These are phyloP conservation scores for Formicarius rufipectus DNA, from an alignment of 2,113 vertebrate species.

Conservation along the genomic window DNA sequence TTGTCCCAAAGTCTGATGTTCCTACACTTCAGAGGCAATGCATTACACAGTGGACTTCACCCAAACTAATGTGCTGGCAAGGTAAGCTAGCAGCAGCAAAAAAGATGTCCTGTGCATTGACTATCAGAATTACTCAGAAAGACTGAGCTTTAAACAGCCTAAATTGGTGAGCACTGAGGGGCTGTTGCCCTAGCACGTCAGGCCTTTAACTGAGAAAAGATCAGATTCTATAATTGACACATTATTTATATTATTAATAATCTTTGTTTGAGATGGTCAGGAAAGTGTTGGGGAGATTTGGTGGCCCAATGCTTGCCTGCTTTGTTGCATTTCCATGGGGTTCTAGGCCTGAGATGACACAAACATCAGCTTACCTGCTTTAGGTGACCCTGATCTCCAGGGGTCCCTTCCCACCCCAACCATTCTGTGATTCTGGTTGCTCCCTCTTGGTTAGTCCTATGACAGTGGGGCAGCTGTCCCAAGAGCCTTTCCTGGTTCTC, in stretches of 20 bases:
- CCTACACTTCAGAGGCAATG: not conserved
- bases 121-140: not conserved
- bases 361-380: not conserved
- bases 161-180: fast-evolving
- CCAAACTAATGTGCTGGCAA: not conserved
- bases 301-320: not conserved
- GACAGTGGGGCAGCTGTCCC: not conserved
- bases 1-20: not conserved
- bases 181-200: not conserved
- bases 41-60: not conserved
- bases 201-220: not conserved
- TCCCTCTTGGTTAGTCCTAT: not conserved
- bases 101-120: not conserved
- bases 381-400: not conserved
- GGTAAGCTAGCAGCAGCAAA: not conserved
- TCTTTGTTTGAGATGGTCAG: not conserved
- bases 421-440: not conserved
- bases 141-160: not conserved
- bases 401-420: not conserved
- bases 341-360: fast-evolving
- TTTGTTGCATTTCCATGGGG: not conserved
- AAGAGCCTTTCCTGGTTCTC: not conserved
- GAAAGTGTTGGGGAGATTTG: not conserved
- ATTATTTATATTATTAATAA: not conserved
- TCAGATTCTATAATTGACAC: not conserved